Evolutionary conservation across 1,140 invertebrate species (phyloP), one percentile per base, ranked within the genome.

Genomic region (Drosophila murphyi): DNA sequence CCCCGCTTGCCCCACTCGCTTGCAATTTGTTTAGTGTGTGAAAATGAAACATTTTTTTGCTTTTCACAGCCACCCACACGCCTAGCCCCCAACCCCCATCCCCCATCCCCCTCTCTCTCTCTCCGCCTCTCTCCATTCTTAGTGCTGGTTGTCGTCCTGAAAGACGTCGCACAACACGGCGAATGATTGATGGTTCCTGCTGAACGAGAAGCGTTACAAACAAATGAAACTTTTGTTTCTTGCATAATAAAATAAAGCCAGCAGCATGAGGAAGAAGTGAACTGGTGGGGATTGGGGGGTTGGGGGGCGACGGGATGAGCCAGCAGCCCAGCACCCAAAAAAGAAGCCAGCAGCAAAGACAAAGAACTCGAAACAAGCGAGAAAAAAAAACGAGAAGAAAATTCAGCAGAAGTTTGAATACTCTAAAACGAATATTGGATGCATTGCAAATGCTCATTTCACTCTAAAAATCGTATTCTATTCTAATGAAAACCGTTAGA

Each of bases 191-290:
- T 89, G 85, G 85, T 85, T 89, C 68, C 80, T 78, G 85, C 76
- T 78, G 37, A 89, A 89, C 85, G 85, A 71, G 71, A 78, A 71
- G 68, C 77, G 75, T 73, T 65, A 70, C 85, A 89, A 89, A 89
- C 86, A 89, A 89, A 89, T 89, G 85, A 89, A 89, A 90, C 85
- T 89, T 89, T 89, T 89, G 85, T 89, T 89, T 89, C 85, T 90
- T 90, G 85, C 80, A 89, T 89, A 89, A 85, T 89, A 89, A 89
- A 89, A 90, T 85, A 88, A 80, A 72, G 51, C 34, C 48, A 51
- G 34, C 43, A 52, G 60, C 41, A 29, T 28, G 34, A 39, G 5
- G 20, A 20, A 20, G 20, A 20, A 20, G 20, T 20, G 20, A 32
- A 28, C 52, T 29, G 5, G 50, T 7, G 63, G 20, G 5, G 48